A percentile compares a stretch with the other conserved stretches of the same genome.
These are phyloP conservation scores for Polypedilum pembai DNA, from an alignment of 1,140 invertebrate species.

Conservation along the genomic window DNA sequence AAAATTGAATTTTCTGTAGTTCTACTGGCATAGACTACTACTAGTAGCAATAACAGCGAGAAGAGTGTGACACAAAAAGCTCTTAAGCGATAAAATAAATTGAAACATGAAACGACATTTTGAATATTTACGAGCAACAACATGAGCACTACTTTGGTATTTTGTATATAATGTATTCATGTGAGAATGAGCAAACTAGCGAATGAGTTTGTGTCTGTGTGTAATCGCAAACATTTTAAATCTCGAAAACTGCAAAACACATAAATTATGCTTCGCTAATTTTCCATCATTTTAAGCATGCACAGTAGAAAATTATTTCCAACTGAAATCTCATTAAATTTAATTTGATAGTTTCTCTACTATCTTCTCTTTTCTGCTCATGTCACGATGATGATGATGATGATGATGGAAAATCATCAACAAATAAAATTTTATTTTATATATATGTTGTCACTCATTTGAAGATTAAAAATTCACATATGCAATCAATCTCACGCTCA, in stretches of 20 bases:
- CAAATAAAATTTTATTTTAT: not conserved
- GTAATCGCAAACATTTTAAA: conserved; percentile 7
- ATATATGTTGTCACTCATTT: conserved; percentile 3
- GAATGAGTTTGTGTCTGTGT: not conserved
- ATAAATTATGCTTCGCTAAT: conserved; percentile 28
- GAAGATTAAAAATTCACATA: conserved; percentile 14
- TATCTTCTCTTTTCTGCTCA: too few species aligned
- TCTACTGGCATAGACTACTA: not conserved
- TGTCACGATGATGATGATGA: not conserved
- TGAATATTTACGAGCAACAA: not conserved
- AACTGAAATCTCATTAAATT: conserved; percentile 24
- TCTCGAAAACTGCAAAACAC: conserved; percentile 6
- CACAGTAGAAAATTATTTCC: not conserved
- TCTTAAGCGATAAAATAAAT: conserved; percentile 22
- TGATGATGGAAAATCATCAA: conserved; percentile 7
- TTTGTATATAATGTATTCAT: not conserved
- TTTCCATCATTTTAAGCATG: conserved; percentile 23
- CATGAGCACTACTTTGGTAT: not conserved
- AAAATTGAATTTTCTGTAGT: conserved; percentile 15
- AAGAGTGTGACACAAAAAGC: not conserved
- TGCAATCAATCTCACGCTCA: conserved; percentile 29
- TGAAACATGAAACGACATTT: conserved; percentile 25
- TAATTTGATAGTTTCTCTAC: not conserved
- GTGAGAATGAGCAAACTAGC: not conserved
- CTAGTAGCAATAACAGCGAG: too few species aligned